These are phyloP conservation scores for Agelas oroides DNA, from an alignment of 37 sponge, comb jelly and placozoan genomes.

Conservation along the genomic window DNA sequence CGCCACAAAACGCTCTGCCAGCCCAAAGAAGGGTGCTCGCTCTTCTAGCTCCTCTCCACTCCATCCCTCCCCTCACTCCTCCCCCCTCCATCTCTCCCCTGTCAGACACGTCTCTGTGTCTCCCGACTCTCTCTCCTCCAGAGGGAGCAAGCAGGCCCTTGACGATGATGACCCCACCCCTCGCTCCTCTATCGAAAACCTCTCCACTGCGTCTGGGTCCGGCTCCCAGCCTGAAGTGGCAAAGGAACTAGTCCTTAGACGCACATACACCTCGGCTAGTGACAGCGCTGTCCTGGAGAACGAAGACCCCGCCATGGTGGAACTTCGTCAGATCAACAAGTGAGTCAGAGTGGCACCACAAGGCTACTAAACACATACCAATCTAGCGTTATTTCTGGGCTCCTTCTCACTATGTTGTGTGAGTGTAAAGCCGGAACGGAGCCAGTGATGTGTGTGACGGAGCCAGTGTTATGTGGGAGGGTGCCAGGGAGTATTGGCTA, in stretches of 20 bases:
- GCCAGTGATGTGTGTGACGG: no score
- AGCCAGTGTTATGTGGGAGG: no score
- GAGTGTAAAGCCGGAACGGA: no score
- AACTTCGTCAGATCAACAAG: constrained; percentile 40
- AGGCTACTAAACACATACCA: not conserved
- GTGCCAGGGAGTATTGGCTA: no score
- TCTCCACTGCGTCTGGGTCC: no score
- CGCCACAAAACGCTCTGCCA: not conserved
- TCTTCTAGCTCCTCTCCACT: constrained; percentile 6
- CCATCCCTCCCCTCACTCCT: constrained; percentile 1
- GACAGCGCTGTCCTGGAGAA: not conserved
- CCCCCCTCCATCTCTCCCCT: not conserved
- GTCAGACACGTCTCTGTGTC: not conserved
- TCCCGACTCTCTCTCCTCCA: constrained; percentile 34
- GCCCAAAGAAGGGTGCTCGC: not conserved
- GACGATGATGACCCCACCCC: no score
- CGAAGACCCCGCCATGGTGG: not conserved
- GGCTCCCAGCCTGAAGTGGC: no score
- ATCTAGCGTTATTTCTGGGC: not conserved
- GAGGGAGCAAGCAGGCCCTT: not conserved
- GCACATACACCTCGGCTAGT: not conserved
- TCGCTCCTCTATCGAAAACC: no score
- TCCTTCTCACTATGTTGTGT: not conserved
- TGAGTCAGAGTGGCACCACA: constrained; percentile 1
- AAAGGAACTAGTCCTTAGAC: no score